Evolutionary conservation across 2,113 vertebrate species (phyloP).

Genomic region (Fulica atra): DNA sequence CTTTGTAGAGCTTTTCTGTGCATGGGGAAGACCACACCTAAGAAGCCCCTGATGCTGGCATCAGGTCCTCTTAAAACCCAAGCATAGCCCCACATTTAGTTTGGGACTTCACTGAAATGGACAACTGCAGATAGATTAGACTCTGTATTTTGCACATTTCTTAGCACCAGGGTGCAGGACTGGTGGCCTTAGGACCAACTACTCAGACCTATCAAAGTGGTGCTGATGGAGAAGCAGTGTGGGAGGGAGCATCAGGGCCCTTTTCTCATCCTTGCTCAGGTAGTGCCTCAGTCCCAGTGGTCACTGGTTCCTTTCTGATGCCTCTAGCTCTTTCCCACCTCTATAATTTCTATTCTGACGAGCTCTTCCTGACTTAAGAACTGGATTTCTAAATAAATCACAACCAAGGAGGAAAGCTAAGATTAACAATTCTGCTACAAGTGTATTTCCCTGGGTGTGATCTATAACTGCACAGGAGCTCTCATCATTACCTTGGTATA

Average conservation of each 20-base stretch:
- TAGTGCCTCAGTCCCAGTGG: background rate
- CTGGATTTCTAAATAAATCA: background rate
- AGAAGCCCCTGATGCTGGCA: background rate
- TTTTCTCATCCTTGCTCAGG: background rate
- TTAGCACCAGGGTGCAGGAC: background rate
- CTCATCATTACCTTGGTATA: background rate
- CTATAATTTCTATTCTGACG: background rate
- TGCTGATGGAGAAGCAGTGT: background rate
- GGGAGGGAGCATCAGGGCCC: accelerated
- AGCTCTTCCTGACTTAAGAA: background rate
- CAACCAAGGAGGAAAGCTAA: background rate
- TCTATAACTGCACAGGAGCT: background rate
- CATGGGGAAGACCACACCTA: background rate
- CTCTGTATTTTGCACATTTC: background rate
- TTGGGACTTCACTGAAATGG: background rate
- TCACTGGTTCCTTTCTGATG: background rate
- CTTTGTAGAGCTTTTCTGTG: background rate
- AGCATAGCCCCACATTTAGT: background rate
- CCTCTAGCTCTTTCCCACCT: background rate
- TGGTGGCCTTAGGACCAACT: background rate
- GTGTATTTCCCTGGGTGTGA: background rate
- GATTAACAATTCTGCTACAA: background rate
- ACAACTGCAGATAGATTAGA: background rate
- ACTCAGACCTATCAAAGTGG: background rate
- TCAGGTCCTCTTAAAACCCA: background rate